phyloP scores from a whole-genome alignment of 2,113 vertebrate genomes.

The Ursus arctos region DNA sequence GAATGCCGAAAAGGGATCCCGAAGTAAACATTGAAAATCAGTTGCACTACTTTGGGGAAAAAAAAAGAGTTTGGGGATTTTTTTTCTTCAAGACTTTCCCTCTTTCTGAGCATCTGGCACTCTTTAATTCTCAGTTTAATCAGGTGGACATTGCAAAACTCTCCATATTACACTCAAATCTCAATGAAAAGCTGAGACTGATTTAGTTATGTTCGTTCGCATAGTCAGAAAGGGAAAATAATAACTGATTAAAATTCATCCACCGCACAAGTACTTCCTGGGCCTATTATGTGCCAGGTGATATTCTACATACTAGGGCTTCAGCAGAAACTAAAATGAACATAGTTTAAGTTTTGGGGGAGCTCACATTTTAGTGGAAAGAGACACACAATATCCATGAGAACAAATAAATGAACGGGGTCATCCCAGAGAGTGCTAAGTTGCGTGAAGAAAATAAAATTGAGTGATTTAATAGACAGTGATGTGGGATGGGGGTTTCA shows the following conservation, averaged over 20 bases:
- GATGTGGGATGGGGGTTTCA: neutral
- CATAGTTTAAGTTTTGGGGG: neutral
- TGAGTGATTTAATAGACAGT: neutral
- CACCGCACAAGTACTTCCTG: neutral
- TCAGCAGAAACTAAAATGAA: neutral
- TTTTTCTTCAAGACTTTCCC: slow-evolving; percentile 78
- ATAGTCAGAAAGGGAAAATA: slow-evolving; percentile 60
- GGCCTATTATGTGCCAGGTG: neutral
- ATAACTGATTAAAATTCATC: slow-evolving; percentile 16
- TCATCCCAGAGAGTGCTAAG: neutral
- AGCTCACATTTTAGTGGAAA: neutral
- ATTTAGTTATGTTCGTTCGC: slow-evolving; percentile 75
- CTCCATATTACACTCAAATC: slow-evolving; percentile 72
- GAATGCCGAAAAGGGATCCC: slow-evolving; percentile 92
- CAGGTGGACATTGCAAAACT: slow-evolving; percentile 64
- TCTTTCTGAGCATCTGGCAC: slow-evolving; percentile 72
- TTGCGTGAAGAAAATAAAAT: slow-evolving; percentile 21
- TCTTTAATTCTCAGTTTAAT: slow-evolving; percentile 80
- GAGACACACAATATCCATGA: neutral
- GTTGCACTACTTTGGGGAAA: slow-evolving; percentile 82
- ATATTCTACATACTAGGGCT: neutral
- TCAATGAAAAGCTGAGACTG: slow-evolving; percentile 70
- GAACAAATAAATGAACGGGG: neutral
- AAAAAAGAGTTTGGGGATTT: slow-evolving; percentile 75
- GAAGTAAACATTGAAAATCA: slow-evolving; percentile 93